These are phyloP conservation scores for Luidia sarsii DNA, from an alignment of 53 echinoderm and acorn worm genomes.

Conservation along the genomic window DNA sequence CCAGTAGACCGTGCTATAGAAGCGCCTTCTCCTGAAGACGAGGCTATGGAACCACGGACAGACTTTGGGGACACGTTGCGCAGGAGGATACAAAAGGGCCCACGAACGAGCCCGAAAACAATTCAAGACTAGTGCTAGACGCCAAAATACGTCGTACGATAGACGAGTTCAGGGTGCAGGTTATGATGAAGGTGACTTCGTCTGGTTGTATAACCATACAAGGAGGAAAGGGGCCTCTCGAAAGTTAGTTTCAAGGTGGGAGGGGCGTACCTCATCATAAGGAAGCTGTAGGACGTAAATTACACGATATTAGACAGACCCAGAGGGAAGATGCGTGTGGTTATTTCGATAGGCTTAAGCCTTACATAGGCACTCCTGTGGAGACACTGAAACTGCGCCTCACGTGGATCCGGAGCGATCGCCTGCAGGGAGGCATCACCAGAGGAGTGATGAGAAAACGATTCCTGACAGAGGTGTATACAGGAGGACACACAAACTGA, in stretches of 20 bases:
- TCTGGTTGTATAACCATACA: conserved; percentile 1
- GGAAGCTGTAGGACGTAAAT: conserved; percentile 3
- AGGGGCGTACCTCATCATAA: not conserved
- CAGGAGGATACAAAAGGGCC: not conserved
- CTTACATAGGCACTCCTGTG: no score
- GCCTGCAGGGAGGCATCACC: no score
- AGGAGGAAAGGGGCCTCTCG: conserved; percentile 3
- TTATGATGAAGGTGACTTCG: not conserved
- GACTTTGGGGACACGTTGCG: not conserved
- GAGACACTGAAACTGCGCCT: no score
- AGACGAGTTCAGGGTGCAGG: not conserved
- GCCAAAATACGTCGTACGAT: not conserved
- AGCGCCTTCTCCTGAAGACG: not conserved
- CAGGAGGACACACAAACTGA: no score
- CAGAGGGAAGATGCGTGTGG: no score
- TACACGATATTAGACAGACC: no score
- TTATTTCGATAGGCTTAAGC: no score
- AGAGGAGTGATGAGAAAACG: no score
- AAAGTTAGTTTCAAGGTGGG: not conserved
- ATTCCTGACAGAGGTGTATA: no score
- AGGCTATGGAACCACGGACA: no score
- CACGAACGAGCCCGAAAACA: conserved; percentile 21
- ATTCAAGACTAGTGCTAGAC: not conserved
- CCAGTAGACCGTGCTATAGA: conserved; percentile 13
- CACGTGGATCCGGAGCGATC: no score